Percentiles rank a stretch among this genome's conserved stretches.
Conservation (phyloP, 2,888 invertebrate species). For the Sphaerophoria taeniata region DNA sequence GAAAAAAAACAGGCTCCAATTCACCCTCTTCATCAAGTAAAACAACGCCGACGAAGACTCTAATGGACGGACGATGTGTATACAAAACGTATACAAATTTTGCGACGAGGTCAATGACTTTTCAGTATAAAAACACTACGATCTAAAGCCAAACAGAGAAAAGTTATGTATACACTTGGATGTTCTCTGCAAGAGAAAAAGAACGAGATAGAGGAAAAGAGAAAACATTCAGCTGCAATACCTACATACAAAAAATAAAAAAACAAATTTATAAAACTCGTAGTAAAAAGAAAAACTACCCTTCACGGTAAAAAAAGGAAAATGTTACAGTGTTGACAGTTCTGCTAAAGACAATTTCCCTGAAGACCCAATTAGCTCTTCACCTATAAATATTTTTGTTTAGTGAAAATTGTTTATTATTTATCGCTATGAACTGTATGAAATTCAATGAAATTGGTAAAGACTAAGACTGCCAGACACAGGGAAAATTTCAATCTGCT, state of each 20-base stretch:
- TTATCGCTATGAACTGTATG: too few species aligned
- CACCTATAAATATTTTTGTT: too few species aligned
- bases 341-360: neutral
- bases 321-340: neutral
- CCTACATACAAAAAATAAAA: neutral
- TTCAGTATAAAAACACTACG: slow-evolving; percentile 40
- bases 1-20: slow-evolving; percentile 46
- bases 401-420: too few species aligned
- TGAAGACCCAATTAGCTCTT: too few species aligned
- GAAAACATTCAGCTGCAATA: slow-evolving; percentile 9
- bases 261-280: neutral
- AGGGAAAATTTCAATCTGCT: too few species aligned
- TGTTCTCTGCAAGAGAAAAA: slow-evolving; percentile 52
- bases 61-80: neutral
- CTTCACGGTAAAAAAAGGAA: neutral
- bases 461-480: too few species aligned
- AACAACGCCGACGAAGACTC: neutral
- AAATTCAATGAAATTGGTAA: too few species aligned
- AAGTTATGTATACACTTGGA: neutral
- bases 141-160: slow-evolving; percentile 19
- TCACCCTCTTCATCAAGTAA: slow-evolving; percentile 15
- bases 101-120: slow-evolving; percentile 67
- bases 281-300: neutral
- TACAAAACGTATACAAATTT: slow-evolving; percentile 37
- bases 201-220: slow-evolving; percentile 51